Evolutionary conservation across 2,888 invertebrate genomes (phyloP), one percentile per base, ranked within the genome.

Genomic region (Ariolimax columbianus): DNA sequence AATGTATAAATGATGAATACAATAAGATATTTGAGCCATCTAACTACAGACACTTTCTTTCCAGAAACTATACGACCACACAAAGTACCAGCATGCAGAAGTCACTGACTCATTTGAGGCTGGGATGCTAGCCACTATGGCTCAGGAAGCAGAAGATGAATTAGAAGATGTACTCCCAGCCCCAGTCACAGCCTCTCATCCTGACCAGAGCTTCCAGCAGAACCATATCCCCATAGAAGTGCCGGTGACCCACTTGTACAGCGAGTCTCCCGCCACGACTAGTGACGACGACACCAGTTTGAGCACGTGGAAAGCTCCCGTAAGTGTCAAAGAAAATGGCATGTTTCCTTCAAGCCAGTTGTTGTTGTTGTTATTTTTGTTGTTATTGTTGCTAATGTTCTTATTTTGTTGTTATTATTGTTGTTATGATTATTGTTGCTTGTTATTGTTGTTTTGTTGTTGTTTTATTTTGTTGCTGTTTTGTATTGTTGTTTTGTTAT

Each of bases 101-200:
- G 80, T 93, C 43, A 91, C 93, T 9, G 93, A 93, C 33, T 93
- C 93, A 0, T 92, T 91, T 86, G 94, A 93, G 86, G 91, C 90
- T 17, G 86, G 87, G 68, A 93, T 94, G 93, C 88, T 94, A 51
- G 90, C 89, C 68, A 92, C 91, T 77, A 90, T 94, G 89, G 90
- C 91, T 82, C 89, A 92, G 43, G 91, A 92, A 79, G 86, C 89
- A 80, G 91, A 92, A n/a, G 91, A 90, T 47, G 91, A 89, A 30
- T 72, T 87, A 81, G 88, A 89, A 63, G 90, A 90, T 73, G 88
- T 90, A 30, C 84, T 87, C 26, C 89, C 88, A 4, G 82, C 79
- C 0, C 75, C 86, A 47, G 81, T 86, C 19, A 89, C 88, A 30
- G 68, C 87, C 3, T 88, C 43, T n/a, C 82, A 40, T 40, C 36